phyloP scores from a whole-genome alignment of 2,888 invertebrate genomes.

The Acheta domesticus region DNA sequence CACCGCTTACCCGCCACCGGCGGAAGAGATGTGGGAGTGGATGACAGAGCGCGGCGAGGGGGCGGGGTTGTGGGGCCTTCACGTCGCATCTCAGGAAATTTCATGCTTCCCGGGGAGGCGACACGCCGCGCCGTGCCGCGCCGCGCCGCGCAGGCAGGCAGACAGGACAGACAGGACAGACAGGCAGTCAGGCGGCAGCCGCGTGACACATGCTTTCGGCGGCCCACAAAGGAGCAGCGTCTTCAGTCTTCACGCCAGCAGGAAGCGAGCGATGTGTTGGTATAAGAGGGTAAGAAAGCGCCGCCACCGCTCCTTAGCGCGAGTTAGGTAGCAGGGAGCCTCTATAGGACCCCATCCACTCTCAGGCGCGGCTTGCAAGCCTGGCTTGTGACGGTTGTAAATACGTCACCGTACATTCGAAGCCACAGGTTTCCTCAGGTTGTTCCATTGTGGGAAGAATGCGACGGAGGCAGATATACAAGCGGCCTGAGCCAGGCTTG shows the following conservation, averaged over 20 bases:
- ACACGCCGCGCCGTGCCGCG: too few species aligned
- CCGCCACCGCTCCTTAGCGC: background rate
- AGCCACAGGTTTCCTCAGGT: too few species aligned
- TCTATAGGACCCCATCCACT: too few species aligned
- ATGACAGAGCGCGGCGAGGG: background rate
- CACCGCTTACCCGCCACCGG: too few species aligned
- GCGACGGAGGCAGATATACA: too few species aligned
- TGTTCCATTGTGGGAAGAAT: too few species aligned
- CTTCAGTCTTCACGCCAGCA: background rate
- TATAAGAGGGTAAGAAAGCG: background rate
- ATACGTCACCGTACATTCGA: too few species aligned
- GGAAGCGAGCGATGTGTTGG: background rate
- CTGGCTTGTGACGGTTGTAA: too few species aligned
- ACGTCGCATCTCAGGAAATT: background rate
- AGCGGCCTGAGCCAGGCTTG: too few species aligned
- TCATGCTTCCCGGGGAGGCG: background rate
- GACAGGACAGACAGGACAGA: background rate
- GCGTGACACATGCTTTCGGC: slow-evolving; percentile 3
- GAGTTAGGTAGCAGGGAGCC: background rate
- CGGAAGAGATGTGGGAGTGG: too few species aligned
- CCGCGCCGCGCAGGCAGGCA: background rate
- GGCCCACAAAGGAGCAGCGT: background rate
- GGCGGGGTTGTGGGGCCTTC: background rate
- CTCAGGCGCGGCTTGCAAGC: too few species aligned
- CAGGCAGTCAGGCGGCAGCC: background rate